Base-by-base conservation (phyloP, 2,113 vertebrate genomes). In the Muscicapa adusta region DNA sequence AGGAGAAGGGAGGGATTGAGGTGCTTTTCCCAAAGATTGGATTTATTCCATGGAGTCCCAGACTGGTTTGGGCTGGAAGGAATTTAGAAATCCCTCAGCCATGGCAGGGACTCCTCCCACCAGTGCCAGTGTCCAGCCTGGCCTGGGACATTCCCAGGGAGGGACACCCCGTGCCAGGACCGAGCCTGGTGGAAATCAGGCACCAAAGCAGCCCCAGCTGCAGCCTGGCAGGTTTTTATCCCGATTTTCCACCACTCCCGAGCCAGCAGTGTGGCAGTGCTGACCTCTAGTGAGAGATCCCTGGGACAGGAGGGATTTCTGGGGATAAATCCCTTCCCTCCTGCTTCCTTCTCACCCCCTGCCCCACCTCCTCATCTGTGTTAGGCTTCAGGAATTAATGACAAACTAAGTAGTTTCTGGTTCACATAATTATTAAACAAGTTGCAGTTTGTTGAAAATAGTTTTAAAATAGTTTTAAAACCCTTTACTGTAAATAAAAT, bases 361-460 rank as follows among this genome's bases (percentile, higher is more conserved):
- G 34, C 43, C 14, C 48, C 22, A 4, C 22, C 18, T 17, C 5
- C 5, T 65, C 47, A 92, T 85, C 82, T 80, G 85, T 68, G 76
- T 94, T 94, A 91, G 88, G 72, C 76, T 90, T 48, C 42, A 97
- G 85, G 82, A 96, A 95, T 71, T 91, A 18, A 80, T 73, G 90
- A 93, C 76, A 84, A 85, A 84, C 95, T 60, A 84, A 92, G 93
- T 94, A 96, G 93, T 92, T 97, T 95, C 90, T 95, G 89, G 68
- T 97, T 97, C 93, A 97, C 93, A 60, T 96, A 97, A 97, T 97
- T 97, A 96, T 94, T 95, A 97, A 97, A 97, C 58, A 75, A 88
- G 85, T 96, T 94, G 94, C 94, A 97, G 95, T 97, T 97, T 91
- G 96, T 97, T 97, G 97, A 97, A 98, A 97, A 98, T 94, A 96